Evolutionary conservation across 2,113 vertebrate genomes (phyloP).

Genomic region (Orycteropus afer): DNA sequence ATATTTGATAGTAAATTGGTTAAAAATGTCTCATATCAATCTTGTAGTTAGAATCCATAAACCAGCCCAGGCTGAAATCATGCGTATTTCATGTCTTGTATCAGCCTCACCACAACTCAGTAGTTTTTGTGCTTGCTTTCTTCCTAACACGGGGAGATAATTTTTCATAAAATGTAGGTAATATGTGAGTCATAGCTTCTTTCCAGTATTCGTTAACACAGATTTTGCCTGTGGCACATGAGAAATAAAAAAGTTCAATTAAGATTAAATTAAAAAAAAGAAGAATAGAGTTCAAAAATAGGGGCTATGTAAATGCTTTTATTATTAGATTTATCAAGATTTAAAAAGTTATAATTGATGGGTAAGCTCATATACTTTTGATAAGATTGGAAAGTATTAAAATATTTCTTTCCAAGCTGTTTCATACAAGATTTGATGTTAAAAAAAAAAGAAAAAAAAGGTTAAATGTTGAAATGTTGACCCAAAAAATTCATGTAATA

Average conservation of each 20-base stretch:
- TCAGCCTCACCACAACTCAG: background rate
- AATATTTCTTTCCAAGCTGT: background rate
- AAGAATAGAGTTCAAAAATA: slow-evolving; percentile 4
- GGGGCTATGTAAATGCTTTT: background rate
- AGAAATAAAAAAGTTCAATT: slow-evolving; percentile 6
- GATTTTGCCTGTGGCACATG: background rate
- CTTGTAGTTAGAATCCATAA: background rate
- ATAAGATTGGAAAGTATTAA: background rate
- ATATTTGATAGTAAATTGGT: background rate
- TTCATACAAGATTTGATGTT: background rate
- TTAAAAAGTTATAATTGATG: background rate
- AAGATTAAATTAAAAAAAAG: background rate
- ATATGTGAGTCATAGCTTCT: background rate
- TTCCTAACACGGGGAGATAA: background rate
- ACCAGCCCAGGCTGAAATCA: background rate
- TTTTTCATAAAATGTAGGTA: slow-evolving; percentile 28
- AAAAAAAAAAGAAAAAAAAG: background rate
- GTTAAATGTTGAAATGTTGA: background rate
- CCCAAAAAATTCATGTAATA: background rate
- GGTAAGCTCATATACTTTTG: background rate
- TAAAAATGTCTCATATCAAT: background rate
- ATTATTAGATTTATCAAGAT: background rate
- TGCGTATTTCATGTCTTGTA: background rate
- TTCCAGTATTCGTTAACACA: background rate
- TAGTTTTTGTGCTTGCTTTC: background rate